Conservation (phyloP, 2,797 vertebrate species). For the Valencia hispanica region DNA sequence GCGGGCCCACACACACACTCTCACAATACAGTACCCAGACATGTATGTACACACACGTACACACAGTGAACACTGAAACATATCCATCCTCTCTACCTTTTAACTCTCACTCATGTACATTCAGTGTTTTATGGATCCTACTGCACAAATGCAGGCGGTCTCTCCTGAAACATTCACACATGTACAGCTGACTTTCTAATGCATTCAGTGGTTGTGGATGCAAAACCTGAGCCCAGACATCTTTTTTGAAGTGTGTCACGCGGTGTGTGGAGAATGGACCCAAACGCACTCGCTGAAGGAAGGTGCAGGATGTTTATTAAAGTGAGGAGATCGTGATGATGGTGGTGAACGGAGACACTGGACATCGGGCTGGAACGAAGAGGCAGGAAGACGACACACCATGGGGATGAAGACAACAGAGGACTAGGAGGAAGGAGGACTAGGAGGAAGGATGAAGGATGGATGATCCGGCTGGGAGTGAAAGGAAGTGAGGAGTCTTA, state of each 20-base stretch:
- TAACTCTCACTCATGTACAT: slow-evolving; percentile 55
- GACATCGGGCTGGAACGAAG: too few species aligned
- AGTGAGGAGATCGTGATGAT: too few species aligned
- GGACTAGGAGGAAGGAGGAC: too few species aligned
- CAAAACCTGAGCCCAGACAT: slow-evolving; percentile 37
- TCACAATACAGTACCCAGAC: slow-evolving; percentile 49
- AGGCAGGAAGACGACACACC: too few species aligned
- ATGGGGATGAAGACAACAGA: too few species aligned
- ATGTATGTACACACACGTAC: slow-evolving; percentile 52
- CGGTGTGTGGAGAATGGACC: too few species aligned
- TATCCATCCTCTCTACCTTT: slow-evolving; percentile 68
- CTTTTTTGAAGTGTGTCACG: slow-evolving; percentile 14
- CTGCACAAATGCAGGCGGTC: slow-evolving; percentile 58
- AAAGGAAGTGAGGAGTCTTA: too few species aligned
- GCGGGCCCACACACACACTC: slow-evolving; percentile 75
- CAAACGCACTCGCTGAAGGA: too few species aligned
- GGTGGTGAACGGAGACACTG: too few species aligned
- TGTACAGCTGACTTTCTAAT: slow-evolving; percentile 49
- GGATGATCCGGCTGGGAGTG: too few species aligned
- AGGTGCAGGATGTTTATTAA: too few species aligned
- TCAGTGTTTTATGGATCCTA: slow-evolving; percentile 42
- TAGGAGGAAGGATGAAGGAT: too few species aligned
- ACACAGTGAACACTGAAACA: slow-evolving; percentile 46
- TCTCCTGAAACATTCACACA: slow-evolving; percentile 60
- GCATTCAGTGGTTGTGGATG: slow-evolving; percentile 51